phyloP scores from a whole-genome alignment of 2,113 vertebrate genomes.

The Pungitius pungitius region DNA sequence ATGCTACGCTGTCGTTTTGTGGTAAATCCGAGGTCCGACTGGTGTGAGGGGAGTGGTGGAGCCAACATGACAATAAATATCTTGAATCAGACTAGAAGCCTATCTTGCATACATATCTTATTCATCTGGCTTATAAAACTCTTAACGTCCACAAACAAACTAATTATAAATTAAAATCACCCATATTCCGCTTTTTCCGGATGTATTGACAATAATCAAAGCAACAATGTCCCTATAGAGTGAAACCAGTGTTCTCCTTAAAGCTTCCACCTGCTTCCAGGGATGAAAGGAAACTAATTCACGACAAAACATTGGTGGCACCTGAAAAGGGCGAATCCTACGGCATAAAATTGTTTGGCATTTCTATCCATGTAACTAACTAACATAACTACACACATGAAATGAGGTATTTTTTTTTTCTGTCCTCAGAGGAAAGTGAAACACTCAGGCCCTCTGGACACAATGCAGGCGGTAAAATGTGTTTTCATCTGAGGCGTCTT shows the following conservation, averaged over 20 bases:
- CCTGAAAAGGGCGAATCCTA: not conserved
- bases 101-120: too few relatives aligned
- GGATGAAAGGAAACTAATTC: not conserved
- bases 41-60: not conserved
- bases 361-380: not conserved
- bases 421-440: not conserved
- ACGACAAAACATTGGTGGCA: not conserved
- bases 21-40: not conserved
- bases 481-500: constrained; percentile 4
- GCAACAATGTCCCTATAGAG: not conserved
- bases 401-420: not conserved
- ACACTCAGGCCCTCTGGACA: not conserved
- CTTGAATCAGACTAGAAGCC: too few relatives aligned
- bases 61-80: not conserved
- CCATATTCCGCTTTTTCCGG: too few relatives aligned
- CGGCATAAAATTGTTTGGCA: not conserved
- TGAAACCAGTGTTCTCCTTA: not conserved
- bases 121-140: not conserved
- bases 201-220: constrained; percentile 4
- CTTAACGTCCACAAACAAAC: not conserved
- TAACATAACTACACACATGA: not conserved
- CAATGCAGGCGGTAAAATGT: not conserved
- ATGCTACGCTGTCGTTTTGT: not conserved
- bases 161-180: constrained; percentile 10
- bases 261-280: not conserved